Conservation (phyloP, 1,140 invertebrate species). For the Eumeta japonica region DNA sequence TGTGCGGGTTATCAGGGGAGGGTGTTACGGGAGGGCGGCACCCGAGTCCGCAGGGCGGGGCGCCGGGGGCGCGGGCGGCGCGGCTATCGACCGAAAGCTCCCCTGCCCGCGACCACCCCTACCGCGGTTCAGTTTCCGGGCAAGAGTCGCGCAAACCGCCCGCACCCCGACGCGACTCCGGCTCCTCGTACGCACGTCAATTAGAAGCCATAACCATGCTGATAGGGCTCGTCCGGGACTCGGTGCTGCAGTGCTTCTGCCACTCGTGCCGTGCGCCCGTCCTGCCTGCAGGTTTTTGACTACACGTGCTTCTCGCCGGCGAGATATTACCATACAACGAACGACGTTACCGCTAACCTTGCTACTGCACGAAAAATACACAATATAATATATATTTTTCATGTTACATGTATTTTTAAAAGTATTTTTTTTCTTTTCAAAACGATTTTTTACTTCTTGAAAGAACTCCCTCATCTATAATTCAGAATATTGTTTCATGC, state of each 20-base stretch:
- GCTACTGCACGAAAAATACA: too few relatives aligned
- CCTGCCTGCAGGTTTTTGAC: conserved; percentile 71
- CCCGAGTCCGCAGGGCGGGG: conserved; percentile 40
- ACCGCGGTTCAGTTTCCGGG: conserved; percentile 48
- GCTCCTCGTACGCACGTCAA: conserved; percentile 49
- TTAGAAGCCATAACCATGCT: conserved; percentile 65
- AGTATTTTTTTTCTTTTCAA: too few relatives aligned
- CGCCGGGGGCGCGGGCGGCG: conserved; percentile 28
- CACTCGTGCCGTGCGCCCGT: conserved; percentile 82
- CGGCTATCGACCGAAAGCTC: conserved; percentile 43
- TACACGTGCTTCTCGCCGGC: too few relatives aligned
- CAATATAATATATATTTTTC: not conserved
- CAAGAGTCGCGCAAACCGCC: conserved; percentile 50
- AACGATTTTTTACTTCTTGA: too few relatives aligned
- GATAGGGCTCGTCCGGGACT: conserved; percentile 81
- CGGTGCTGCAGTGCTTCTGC: conserved; percentile 86
- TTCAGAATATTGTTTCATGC: too few relatives aligned
- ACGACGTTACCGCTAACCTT: too few relatives aligned
- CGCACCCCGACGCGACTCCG: conserved; percentile 46
- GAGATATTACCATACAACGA: too few relatives aligned
- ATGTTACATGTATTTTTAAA: too few relatives aligned
- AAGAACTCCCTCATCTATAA: too few relatives aligned
- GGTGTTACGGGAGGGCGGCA: conserved; percentile 33
- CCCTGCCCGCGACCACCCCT: too few relatives aligned
- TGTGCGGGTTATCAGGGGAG: conserved; percentile 46